These are phyloP conservation scores for Homarus gammarus DNA, from an alignment of 2,888 invertebrate genomes.

Conservation along the genomic window DNA sequence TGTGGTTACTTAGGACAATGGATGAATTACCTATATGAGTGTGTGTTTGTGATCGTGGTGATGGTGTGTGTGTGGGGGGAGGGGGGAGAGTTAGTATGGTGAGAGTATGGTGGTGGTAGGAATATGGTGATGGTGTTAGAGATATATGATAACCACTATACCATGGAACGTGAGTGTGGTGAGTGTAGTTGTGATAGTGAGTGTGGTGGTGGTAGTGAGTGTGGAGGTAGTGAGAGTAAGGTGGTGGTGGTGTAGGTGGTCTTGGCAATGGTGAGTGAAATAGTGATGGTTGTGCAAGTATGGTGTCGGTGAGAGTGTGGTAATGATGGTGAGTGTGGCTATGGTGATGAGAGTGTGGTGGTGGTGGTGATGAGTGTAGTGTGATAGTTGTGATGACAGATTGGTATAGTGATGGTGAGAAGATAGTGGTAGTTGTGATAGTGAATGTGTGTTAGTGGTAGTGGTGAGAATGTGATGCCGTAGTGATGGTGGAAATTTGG, in stretches of 20 bases:
- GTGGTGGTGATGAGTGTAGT: conserved; percentile 8
- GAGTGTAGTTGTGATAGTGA: conserved; percentile 5
- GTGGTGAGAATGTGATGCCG: too few species aligned
- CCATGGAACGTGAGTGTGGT: conserved; percentile 8
- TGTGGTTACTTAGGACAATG: too few species aligned
- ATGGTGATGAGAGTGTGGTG: conserved; percentile 4
- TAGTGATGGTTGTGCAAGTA: not conserved
- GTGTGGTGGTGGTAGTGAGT: conserved; percentile 9
- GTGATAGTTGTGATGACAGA: too few species aligned
- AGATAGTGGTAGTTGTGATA: too few species aligned
- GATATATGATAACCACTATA: too few species aligned
- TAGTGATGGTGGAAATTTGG: too few species aligned
- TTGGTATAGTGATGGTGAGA: too few species aligned
- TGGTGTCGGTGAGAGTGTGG: not conserved
- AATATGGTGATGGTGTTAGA: conserved; percentile 7
- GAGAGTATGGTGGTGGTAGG: not conserved
- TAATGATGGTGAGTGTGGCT: not conserved
- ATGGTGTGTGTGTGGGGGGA: not conserved
- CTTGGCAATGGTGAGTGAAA: not conserved
- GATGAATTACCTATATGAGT: too few species aligned
- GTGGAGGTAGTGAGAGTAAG: not conserved
- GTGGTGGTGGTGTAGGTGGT: not conserved
- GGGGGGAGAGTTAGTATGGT: not conserved
- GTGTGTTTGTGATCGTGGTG: not conserved
- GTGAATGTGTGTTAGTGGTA: too few species aligned